Evolutionary conservation across 1,140 invertebrate species (phyloP).

Genomic region (Phthorimaea operculella): DNA sequence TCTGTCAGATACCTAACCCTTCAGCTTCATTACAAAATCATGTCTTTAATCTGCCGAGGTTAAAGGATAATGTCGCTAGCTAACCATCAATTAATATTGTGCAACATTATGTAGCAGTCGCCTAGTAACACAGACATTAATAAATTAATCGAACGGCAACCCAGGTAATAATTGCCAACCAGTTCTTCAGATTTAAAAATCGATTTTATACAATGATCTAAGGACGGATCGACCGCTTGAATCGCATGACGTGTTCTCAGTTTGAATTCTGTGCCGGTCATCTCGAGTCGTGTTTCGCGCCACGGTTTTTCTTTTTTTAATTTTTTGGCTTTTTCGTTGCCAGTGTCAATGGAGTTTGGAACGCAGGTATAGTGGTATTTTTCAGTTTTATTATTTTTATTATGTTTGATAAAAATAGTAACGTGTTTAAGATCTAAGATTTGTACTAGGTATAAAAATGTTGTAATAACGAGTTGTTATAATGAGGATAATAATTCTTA

Average conservation of each 20-base stretch:
- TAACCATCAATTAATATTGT: no score
- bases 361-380: conserved; percentile 3
- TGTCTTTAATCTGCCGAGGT: not conserved
- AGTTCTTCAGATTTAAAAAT: conserved; percentile 45
- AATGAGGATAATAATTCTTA: no score
- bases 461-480: no score
- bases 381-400: not conserved
- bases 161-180: conserved; percentile 20
- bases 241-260: conserved; percentile 26
- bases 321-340: not conserved
- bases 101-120: no score
- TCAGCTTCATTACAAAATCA: not conserved
- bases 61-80: not conserved
- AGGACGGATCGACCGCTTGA: conserved; percentile 36
- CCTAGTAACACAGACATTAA: not conserved
- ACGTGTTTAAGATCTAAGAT: not conserved
- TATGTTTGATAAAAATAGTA: not conserved
- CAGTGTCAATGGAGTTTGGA: not conserved
- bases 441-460: not conserved
- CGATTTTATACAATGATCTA: conserved; percentile 35
- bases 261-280: conserved; percentile 45
- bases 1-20: not conserved
- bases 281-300: conserved; percentile 34
- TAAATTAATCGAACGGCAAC: not conserved
- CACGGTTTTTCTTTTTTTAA: conserved; percentile 17